Base-by-base conservation (phyloP, 37 sponge, comb jelly and placozoan genomes). In the Mnemiopsis leidyi region DNA sequence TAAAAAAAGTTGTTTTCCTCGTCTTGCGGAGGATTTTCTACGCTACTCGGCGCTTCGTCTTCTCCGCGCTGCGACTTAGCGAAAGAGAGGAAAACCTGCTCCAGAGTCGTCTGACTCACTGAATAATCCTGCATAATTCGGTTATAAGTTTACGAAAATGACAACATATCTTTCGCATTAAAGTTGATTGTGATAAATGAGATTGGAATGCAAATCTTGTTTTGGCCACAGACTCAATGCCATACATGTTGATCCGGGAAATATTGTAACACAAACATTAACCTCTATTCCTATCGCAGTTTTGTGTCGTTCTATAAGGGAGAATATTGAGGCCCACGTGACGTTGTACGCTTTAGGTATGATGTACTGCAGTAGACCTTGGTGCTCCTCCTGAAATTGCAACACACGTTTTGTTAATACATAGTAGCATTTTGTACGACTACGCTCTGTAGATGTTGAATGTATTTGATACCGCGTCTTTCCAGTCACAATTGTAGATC, bases 21-120 rank as follows among this genome's bases (percentile, higher is more conserved):
- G 61, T 48, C 61, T 13, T 48, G 61, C 13, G 13, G 9, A 18
- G 61, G 61, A 5, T 18, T 5, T 13, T 48, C 61, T 18, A 13
- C 9, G 13, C 9, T 13, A 18, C 13, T 13, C 5, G 13, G 5
- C 9, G 9, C 13, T 5, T 48, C 61, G 90, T 85, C 90, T 25
- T 85, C 90, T 40, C 36, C 23, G 2, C 90, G 40, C 48, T 85
- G 90, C 9, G 90, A 38, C 23, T 85, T 85, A 40, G 90, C 90
- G 90, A 85, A 85, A 2, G 90, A 85, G 0, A 85, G 48, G 61
- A 85, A 85, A 33, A 96, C 98, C 82, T 98, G 97, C 31, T 98
- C 97, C 24, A 99, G 94, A 0, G 97, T 96, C 7, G 99, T 97
- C 93, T 99, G 99, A 83, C 96, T 97, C 76, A 99, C 95, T 69